These are phyloP conservation scores for Eupithecia subfuscata DNA, from an alignment of 2,888 invertebrate genomes.

Conservation along the genomic window DNA sequence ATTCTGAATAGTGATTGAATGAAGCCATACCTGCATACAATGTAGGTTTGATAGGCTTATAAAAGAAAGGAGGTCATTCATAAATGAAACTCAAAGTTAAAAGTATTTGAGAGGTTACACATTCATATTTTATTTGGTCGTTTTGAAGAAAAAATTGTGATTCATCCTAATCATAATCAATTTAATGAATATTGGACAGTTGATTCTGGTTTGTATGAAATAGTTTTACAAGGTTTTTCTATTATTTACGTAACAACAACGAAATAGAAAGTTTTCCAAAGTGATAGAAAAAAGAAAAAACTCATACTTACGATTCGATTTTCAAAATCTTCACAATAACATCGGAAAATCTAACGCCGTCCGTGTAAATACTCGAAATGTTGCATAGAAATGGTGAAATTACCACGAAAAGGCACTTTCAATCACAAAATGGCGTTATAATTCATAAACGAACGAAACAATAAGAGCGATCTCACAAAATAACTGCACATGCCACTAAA, in stretches of 20 bases:
- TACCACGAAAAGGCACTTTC: slow-evolving; percentile 48
- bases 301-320: slow-evolving; percentile 33
- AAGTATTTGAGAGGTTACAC: background rate
- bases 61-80: background rate
- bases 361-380: slow-evolving; percentile 22
- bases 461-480: slow-evolving; percentile 72
- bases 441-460: slow-evolving; percentile 69
- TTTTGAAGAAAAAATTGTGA: background rate
- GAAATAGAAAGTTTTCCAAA: background rate
- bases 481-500: slow-evolving; percentile 78
- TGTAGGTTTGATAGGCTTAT: background rate
- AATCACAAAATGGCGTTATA: slow-evolving; percentile 74
- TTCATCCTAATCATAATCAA: too few species aligned
- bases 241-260: slow-evolving; percentile 3
- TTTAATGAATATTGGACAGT: background rate
- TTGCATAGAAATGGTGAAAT: slow-evolving; percentile 28
- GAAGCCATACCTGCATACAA: background rate
- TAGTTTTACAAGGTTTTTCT: background rate
- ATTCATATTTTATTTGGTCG: background rate
- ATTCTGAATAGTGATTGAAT: background rate
- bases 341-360: slow-evolving; percentile 22
- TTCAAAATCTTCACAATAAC: slow-evolving; percentile 40
- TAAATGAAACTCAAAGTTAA: background rate
- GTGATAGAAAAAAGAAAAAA: slow-evolving; percentile 19
- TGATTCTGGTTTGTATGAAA: background rate